Evolutionary conservation across 2,888 invertebrate species (phyloP).

Genomic region (Erebia palarica): DNA sequence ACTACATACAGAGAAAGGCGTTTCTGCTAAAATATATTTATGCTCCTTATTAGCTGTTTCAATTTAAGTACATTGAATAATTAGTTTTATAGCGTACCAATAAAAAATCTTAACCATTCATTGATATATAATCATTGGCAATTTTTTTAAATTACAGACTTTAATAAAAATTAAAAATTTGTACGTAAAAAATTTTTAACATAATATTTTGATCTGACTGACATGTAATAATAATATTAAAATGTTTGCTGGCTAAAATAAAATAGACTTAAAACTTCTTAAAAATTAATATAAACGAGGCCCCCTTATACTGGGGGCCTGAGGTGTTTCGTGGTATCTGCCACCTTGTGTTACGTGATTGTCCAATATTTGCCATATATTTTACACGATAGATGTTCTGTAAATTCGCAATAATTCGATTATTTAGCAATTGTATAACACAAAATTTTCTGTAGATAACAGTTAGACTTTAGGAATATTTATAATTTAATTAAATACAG

Average conservation of each 20-base stretch:
- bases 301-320: background rate
- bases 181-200: too few species aligned
- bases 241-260: too few species aligned
- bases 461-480: constrained; percentile 18
- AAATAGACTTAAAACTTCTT: too few species aligned
- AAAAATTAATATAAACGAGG: background rate
- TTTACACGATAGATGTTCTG: background rate
- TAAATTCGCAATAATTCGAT: constrained; percentile 24
- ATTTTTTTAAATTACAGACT: too few species aligned
- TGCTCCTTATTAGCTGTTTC: background rate
- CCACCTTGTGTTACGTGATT: background rate
- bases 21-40: background rate
- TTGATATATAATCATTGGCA: too few species aligned
- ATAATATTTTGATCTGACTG: too few species aligned
- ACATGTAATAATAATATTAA: too few species aligned
- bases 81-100: background rate
- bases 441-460: constrained; percentile 19
- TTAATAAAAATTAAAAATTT: too few species aligned
- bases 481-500: constrained; percentile 5
- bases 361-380: background rate
- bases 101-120: background rate
- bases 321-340: background rate
- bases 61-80: constrained; percentile 37
- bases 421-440: constrained; percentile 6
- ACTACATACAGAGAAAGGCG: background rate